Evolutionary conservation across 2,888 invertebrate genomes (phyloP).

Genomic region (Baccha elongata): DNA sequence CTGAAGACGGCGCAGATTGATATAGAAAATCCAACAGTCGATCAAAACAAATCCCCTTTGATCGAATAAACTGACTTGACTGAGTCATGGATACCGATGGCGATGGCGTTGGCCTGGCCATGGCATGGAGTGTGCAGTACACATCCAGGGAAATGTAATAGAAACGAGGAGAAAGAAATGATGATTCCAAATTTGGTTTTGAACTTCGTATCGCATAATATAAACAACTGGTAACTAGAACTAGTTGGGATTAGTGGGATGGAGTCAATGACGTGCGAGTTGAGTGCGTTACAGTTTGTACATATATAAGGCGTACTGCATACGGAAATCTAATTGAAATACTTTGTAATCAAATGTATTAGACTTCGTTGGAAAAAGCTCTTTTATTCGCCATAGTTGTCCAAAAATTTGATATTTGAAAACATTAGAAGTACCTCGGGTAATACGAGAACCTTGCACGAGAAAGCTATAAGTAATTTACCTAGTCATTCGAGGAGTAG

Average conservation of each 20-base stretch:
- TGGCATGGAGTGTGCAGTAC: slow-evolving; percentile 9
- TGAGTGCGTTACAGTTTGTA: slow-evolving; percentile 23
- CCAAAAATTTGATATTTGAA: too few species aligned
- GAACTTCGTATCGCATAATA: slow-evolving; percentile 52
- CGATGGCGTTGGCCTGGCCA: slow-evolving; percentile 15
- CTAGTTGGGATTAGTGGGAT: slow-evolving; percentile 35
- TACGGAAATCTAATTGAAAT: background rate
- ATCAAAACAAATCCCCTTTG: slow-evolving; percentile 65
- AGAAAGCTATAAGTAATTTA: too few species aligned
- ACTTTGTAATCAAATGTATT: background rate
- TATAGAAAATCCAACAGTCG: slow-evolving; percentile 68
- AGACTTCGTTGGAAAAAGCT: too few species aligned
- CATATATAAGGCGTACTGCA: slow-evolving; percentile 11
- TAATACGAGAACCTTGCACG: too few species aligned
- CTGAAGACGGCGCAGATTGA: slow-evolving; percentile 37
- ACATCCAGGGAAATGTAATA: background rate
- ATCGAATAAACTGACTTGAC: slow-evolving; percentile 40
- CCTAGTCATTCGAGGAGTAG: too few species aligned
- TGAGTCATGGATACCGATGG: slow-evolving; percentile 47
- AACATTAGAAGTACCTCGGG: too few species aligned
- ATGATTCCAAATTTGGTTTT: slow-evolving; percentile 62
- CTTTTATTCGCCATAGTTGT: too few species aligned
- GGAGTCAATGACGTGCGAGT: slow-evolving; percentile 9
- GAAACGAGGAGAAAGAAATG: slow-evolving; percentile 15
- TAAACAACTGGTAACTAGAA: slow-evolving; percentile 37